Conservation (phyloP, 2,888 invertebrate genomes). For the Norana najaformis region DNA sequence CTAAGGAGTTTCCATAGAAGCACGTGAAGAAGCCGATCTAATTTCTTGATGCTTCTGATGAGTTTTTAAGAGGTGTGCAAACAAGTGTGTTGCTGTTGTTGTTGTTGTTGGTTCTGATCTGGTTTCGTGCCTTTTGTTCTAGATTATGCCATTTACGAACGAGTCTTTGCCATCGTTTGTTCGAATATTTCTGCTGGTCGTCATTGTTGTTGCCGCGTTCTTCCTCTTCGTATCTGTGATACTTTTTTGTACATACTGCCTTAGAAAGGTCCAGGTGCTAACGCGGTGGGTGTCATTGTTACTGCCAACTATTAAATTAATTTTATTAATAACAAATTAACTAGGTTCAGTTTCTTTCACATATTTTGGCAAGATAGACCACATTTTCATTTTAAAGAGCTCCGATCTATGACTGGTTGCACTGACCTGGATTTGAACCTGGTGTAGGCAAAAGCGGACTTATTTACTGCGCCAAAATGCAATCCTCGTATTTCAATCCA, state of each 20-base stretch:
- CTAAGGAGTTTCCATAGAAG: too few relatives aligned
- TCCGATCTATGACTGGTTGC: too few relatives aligned
- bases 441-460: neutral
- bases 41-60: too few relatives aligned
- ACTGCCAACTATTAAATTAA: neutral
- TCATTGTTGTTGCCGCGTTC: neutral
- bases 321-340: neutral
- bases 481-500: neutral
- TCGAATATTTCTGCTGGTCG: neutral
- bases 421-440: neutral
- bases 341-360: too few relatives aligned
- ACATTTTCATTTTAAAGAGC: too few relatives aligned
- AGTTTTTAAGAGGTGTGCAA: too few relatives aligned
- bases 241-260: slow-evolving; percentile 6
- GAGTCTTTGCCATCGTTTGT: neutral
- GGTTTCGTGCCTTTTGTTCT: neutral
- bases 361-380: too few relatives aligned
- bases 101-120: too few relatives aligned
- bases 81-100: too few relatives aligned
- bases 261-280: neutral
- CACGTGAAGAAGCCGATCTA: too few relatives aligned
- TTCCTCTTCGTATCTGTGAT: slow-evolving; percentile 1
- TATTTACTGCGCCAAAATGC: neutral
- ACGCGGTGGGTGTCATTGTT: neutral
- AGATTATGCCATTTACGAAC: neutral